Base-by-base conservation (phyloP, 2,888 invertebrate species). In the Hermodice carunculata region DNA sequence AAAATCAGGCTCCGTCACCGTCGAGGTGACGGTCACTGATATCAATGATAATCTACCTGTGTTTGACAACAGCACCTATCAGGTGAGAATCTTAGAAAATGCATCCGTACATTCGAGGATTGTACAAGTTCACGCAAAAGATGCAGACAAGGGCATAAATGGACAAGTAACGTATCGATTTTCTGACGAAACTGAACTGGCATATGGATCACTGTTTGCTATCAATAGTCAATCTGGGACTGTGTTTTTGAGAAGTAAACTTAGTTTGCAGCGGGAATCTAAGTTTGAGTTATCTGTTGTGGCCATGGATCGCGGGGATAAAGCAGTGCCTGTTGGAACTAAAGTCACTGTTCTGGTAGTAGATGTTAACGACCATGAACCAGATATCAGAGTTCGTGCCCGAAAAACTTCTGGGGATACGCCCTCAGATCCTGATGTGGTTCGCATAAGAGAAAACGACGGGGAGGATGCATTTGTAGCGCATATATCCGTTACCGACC, bases 401-500 rank as follows among this genome's bases (percentile, higher is more conserved):
- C 60, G 51, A 2, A 43, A 42, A 3, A 53, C 32, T 5, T 34
- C 43, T 17, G 59, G 42, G 6, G 32, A 64, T 34, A 59, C 64
- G 2, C 28, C 46, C 19, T 48, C 59, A n/a, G n/a, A n/a, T n/a
- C n/a, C n/a, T n/a, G n/a, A n/a, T n/a, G n/a, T n/a, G n/a, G n/a
- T n/a, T n/a, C n/a, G n/a, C n/a, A n/a, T n/a, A n/a, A 52, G 53
- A 5, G 64, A 64, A 29, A 34, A 52, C 51, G 49, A 58, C 2
- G 52, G 52, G 14, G 42, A 52, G 24, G 44, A 44, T 22, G 51
- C 32, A 19, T 64, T 64, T 49, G 51, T 64, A 14, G 64, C 64
- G 4, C 58, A 64, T 34, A 52, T 64, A 29, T 64, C 64, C 1
- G 64, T 64, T 43, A 52, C 46, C 19, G 64, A 64, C 40, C 58